These are phyloP conservation scores for Dromococcyx pavoninus DNA, from an alignment of 2,797 vertebrate genomes.

Conservation along the genomic window DNA sequence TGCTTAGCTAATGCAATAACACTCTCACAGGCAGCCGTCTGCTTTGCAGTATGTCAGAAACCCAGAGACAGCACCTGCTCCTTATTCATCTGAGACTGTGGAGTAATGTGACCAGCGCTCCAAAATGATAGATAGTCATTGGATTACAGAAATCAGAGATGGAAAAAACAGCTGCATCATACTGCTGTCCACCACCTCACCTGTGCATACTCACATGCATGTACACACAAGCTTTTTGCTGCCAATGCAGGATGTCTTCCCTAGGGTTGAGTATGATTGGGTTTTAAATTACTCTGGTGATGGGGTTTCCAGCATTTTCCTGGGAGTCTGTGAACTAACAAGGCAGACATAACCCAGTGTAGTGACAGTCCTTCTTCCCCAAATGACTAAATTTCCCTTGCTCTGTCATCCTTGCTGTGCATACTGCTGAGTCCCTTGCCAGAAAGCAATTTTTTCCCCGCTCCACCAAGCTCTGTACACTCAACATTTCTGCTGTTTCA, in stretches of 20 bases:
- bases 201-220: neutral
- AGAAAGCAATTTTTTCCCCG: neutral
- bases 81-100: slow-evolving; percentile 16
- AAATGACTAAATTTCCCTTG: neutral
- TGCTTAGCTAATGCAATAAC: slow-evolving; percentile 10
- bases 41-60: neutral
- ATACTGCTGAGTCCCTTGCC: neutral
- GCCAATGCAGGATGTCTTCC: neutral
- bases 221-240: neutral
- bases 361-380: neutral
- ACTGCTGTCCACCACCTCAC: neutral
- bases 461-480: neutral
- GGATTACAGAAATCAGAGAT: neutral
- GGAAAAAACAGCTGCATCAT: neutral
- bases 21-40: neutral
- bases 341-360: neutral
- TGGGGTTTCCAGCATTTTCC: neutral
- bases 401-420: neutral
- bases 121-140: neutral
- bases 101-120: slow-evolving; percentile 1
- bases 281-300: neutral
- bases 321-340: neutral
- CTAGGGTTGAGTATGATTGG: neutral
- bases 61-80: neutral
- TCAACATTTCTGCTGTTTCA: neutral